These are phyloP conservation scores for Listronotus bonariensis DNA, from an alignment of 1,140 invertebrate species.

Conservation along the genomic window DNA sequence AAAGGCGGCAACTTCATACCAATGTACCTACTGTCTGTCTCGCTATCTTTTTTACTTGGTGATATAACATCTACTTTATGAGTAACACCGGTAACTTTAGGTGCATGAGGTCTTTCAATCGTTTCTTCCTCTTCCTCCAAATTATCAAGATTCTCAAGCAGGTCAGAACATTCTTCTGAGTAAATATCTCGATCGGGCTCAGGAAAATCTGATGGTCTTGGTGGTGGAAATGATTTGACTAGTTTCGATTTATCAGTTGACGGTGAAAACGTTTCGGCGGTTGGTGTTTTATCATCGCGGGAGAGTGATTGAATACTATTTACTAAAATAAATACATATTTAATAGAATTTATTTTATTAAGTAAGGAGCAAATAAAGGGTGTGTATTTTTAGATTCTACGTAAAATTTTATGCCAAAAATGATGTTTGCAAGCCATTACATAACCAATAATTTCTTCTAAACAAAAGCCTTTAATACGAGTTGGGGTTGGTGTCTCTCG, in stretches of 20 bases:
- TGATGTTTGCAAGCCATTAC: too few relatives aligned
- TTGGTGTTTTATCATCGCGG: constrained; percentile 54
- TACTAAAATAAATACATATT: constrained; percentile 52
- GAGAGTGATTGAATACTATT: constrained; percentile 55
- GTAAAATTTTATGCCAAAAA: too few relatives aligned
- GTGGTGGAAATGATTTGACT: constrained; percentile 42
- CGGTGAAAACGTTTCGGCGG: constrained; percentile 50
- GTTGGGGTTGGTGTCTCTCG: too few relatives aligned
- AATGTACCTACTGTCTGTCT: background rate
- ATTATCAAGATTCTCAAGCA: constrained; percentile 50
- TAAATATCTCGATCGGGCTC: constrained; percentile 50
- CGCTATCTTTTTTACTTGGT: background rate
- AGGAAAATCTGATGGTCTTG: constrained; percentile 49
- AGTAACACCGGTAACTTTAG: constrained; percentile 8
- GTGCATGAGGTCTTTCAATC: constrained; percentile 20
- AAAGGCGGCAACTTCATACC: constrained; percentile 11
- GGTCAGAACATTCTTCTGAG: constrained; percentile 51
- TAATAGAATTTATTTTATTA: too few relatives aligned
- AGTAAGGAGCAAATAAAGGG: constrained; percentile 14
- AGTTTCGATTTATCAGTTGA: constrained; percentile 41
- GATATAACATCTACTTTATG: background rate
- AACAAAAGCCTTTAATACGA: too few relatives aligned
- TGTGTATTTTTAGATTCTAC: too few relatives aligned
- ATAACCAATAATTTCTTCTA: too few relatives aligned
- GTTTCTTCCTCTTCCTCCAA: constrained; percentile 44